These are phyloP conservation scores for Leucosticte australis DNA, from an alignment of 2,113 vertebrate species.

Conservation along the genomic window DNA sequence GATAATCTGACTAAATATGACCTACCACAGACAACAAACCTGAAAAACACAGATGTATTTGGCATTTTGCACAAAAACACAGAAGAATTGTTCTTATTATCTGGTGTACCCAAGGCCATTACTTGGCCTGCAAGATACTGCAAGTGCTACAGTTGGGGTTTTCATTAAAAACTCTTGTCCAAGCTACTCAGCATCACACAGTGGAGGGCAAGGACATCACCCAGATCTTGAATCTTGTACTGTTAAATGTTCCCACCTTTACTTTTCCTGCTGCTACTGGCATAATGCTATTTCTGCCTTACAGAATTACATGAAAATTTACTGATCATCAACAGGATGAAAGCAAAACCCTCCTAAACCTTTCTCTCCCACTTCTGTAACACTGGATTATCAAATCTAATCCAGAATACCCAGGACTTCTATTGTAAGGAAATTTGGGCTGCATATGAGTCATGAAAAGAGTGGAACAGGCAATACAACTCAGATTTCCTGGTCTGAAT, in stretches of 20 bases:
- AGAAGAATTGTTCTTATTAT: background rate
- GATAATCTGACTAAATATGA: background rate
- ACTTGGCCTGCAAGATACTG: background rate
- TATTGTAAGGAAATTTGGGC: fast-evolving
- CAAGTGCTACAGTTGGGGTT: background rate
- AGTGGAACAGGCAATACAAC: background rate
- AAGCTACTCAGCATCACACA: background rate
- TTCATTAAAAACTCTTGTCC: background rate
- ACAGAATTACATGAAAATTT: background rate
- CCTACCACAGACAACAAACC: background rate
- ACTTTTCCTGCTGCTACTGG: background rate
- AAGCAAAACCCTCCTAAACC: background rate
- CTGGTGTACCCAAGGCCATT: background rate
- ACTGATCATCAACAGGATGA: background rate
- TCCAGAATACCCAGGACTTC: background rate
- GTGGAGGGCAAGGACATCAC: background rate
- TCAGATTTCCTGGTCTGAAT: background rate
- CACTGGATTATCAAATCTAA: background rate
- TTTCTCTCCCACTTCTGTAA: background rate
- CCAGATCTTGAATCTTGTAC: background rate
- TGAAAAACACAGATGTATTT: background rate
- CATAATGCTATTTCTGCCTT: background rate
- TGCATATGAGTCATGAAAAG: background rate
- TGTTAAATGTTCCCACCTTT: background rate
- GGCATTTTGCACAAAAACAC: background rate